Evolutionary conservation across 2,888 invertebrate species (phyloP), one percentile per base, ranked within the genome.

Genomic region (Sesia apiformis): DNA sequence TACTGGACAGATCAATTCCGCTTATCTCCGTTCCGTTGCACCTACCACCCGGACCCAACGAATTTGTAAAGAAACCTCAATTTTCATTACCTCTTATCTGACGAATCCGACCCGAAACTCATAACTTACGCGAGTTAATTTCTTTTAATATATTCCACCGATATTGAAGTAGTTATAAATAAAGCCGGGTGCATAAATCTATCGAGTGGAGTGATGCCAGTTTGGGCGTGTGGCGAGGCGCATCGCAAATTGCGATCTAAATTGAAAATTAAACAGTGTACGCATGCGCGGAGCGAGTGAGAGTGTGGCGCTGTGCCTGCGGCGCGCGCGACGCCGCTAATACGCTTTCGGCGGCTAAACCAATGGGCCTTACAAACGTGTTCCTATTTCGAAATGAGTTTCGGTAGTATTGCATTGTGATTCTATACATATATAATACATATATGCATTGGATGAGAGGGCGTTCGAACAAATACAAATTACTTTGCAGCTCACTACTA

Each of bases 181-280:
- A 63, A 62, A 62, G 61, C 61, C 60, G 59, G 68, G 70, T 70
- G 76, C 81, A 88, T 89, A 88, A 87, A 89, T 87, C 88, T 87
- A 87, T 86, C 80, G 69, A 60, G 64, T 65, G 66, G 77, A 79
- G 81, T 84, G 84, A 83, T 82, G 85, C 80, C 71, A 79, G 83
- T 85, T 87, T 85, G 86, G 87, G 88, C 80, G 84, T 79, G 74
- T 70, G 78, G 70, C 66, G 72, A 65, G 67, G 69, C 77, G 73
- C 83, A 90, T 90, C 90, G 84, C 85, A 89, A 89, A 90, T 90
- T 90, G 84, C 90, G 81, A 90, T 90, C 90, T 90, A 85, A 90
- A 90, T 90, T 90, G 90, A 90, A 90, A 90, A 90, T 90, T 89
- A 90, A 90, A 90, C 87, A 89, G 84, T 80, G 76, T 64, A 64